Percentiles rank a stretch among this genome's conserved stretches.
phyloP scores from a whole-genome alignment of 2,888 invertebrate genomes.

The Magallana nippona region DNA sequence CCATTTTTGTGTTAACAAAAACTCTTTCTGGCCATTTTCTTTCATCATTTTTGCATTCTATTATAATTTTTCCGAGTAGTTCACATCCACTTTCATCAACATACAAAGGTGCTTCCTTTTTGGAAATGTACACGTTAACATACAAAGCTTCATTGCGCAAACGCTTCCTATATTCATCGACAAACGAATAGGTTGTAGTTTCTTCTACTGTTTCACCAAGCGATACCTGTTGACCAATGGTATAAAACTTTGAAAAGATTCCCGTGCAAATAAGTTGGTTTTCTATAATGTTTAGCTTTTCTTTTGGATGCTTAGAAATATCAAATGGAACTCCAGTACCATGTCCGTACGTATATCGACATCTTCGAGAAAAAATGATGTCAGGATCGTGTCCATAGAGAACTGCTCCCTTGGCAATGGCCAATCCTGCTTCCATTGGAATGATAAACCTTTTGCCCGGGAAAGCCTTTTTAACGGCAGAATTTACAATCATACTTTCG shows the following conservation, averaged over 20 bases:
- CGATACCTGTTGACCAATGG: background rate
- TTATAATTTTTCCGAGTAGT: background rate
- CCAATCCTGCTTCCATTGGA: constrained; percentile 18
- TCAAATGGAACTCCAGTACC: too few species aligned
- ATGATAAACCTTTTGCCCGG: background rate
- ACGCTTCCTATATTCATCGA: background rate
- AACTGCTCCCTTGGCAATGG: constrained; percentile 27
- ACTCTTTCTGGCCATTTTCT: background rate
- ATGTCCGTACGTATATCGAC: constrained; percentile 2
- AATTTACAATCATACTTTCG: too few species aligned
- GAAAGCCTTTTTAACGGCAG: too few species aligned
- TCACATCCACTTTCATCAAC: background rate
- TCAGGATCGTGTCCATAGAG: constrained; percentile 24
- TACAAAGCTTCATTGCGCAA: background rate
- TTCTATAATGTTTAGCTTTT: too few species aligned
- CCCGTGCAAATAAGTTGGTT: too few species aligned
- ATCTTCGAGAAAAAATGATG: background rate
- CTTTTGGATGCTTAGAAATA: too few species aligned
- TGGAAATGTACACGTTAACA: background rate
- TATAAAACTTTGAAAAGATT: background rate
- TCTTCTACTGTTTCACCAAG: background rate
- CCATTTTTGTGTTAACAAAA: background rate
- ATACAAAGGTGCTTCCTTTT: background rate
- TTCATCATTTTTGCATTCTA: background rate
- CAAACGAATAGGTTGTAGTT: background rate